Percentiles rank a stretch among this genome's conserved stretches.
These are phyloP conservation scores for Cotesia chilonis DNA, from an alignment of 1,140 invertebrate species.

Conservation along the genomic window DNA sequence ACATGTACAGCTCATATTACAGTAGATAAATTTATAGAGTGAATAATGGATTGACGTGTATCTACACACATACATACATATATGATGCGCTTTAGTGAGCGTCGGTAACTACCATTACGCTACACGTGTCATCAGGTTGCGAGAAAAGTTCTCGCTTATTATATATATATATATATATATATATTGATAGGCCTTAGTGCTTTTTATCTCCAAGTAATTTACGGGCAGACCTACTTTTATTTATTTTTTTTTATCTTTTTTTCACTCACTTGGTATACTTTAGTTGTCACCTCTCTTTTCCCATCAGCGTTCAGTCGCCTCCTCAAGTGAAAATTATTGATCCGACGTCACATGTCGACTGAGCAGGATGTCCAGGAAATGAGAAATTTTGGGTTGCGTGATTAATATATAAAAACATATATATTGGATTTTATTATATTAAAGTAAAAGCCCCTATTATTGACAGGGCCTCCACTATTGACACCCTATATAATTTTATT, in stretches of 20 bases:
- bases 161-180: no score
- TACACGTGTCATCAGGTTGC: slow-evolving; percentile 41
- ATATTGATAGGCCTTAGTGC: slow-evolving; percentile 37
- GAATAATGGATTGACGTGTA: neutral
- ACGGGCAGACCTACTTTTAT: slow-evolving; percentile 38
- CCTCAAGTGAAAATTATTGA: slow-evolving; percentile 42
- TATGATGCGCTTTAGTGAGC: slow-evolving; percentile 34
- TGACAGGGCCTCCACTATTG: no score
- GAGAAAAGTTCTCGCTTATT: slow-evolving; percentile 20
- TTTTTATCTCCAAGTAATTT: slow-evolving; percentile 42
- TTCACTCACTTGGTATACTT: slow-evolving; percentile 15
- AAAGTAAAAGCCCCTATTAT: no score
- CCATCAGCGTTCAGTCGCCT: slow-evolving; percentile 6
- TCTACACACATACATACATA: neutral
- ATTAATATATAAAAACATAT: neutral
- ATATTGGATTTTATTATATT: neutral
- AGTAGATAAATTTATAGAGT: neutral
- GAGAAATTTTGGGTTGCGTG: slow-evolving; percentile 11
- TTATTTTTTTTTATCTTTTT: neutral
- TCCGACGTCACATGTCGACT: slow-evolving; percentile 22
- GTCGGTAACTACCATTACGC: slow-evolving; percentile 39
- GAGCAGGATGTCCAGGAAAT: slow-evolving; percentile 7
- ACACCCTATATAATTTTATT: no score
- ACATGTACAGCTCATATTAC: no score
- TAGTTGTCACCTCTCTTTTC: slow-evolving; percentile 14